Base-by-base conservation (phyloP, 2,888 invertebrate species). In the Flabesymbios commensalis region DNA sequence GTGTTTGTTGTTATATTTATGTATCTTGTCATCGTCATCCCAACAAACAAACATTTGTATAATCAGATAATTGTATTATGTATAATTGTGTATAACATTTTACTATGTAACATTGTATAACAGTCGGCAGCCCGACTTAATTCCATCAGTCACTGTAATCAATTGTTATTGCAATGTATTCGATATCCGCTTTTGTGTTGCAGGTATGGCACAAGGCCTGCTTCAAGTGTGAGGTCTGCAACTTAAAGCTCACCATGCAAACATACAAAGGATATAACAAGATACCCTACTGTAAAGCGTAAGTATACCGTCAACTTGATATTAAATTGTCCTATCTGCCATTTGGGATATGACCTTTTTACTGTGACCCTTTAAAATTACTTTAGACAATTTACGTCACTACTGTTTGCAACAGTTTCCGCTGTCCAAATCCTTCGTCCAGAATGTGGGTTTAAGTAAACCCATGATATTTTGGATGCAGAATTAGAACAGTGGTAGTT, bases 191-290 rank as follows among this genome's bases (percentile, higher is more conserved):
- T 60, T 42, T n/a, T 54, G 57, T 64, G 53, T 73, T 76, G 19
- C 87, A 97, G 97, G 89, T 90, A 84, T 98, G 97, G 97, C 98
- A 98, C 88, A 98, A 97, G 85, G 90, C 90, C 75, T 99, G 98
- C 84, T 99, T 99, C 89, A 96, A 93, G 87, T 98, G 98, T 85
- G 91, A 94, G 83, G 92, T 91, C 80, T 99, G 98, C 85, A 91
- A 91, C 62, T 98, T 98, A 97, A 90, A 93, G 57, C 88, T 99
- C 74, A 98, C 94, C 85, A 97, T 99, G 97, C 90, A 95, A 82
- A 98, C 94, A 74, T 98, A 87, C 88, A 98, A 98, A 87, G 98
- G 98, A 73, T 98, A 92, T 86, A 93, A 96, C 81, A 98, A 98
- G 86, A 88, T 92, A 82, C 99, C 99, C 42, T 99, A 97, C 83